Base-by-base conservation (phyloP, 2,113 vertebrate genomes). In the Oryzias woworae region DNA sequence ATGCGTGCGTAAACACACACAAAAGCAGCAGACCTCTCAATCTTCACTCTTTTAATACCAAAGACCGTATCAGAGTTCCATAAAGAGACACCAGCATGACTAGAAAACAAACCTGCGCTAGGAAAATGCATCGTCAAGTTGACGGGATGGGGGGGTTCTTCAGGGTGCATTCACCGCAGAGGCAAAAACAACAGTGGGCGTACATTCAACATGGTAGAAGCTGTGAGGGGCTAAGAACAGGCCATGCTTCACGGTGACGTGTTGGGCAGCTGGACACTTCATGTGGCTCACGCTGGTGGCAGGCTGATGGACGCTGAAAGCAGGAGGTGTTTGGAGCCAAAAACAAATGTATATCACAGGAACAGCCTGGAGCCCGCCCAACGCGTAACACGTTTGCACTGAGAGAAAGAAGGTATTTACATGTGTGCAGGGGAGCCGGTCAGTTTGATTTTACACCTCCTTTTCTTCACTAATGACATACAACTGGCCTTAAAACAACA, bases 1-100 rank as follows among this genome's bases (percentile, higher is more conserved):
- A 50, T 2, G 23, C 20, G 1, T 24, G 15, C 4, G 4, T 16
- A 20, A 15, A 24, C 18, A 0, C 2, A 45, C 43, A 31, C 20
- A 2, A 12, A 53, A 7, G 48, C 46, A 6, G 18, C 4, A 52
- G 36, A 36, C 49, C 0, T 16, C 57, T 69, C 10, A 45, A 16
- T 55, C 56, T 58, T 69, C 3, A 4, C 46, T 17, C 51, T 73
- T 92, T 91, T 91, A 90, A 85, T 90, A 85, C 85, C 79, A 89
- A 90, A 88, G 66, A 86, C 80, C 78, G 71, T 69, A 83, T 84
- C 82, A 75, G 70, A 77, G 85, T 86, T 88, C 82, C 74, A 84
- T 81, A 81, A 80, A 81, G 64, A 85, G 75, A 87, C 63, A 83
- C 72, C 17, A 77, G 71, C 78, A 77, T 57, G 69, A 88, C 63